Evolutionary conservation across 2,797 vertebrate genomes (phyloP).

Genomic region (Takifugu ocellatus): DNA sequence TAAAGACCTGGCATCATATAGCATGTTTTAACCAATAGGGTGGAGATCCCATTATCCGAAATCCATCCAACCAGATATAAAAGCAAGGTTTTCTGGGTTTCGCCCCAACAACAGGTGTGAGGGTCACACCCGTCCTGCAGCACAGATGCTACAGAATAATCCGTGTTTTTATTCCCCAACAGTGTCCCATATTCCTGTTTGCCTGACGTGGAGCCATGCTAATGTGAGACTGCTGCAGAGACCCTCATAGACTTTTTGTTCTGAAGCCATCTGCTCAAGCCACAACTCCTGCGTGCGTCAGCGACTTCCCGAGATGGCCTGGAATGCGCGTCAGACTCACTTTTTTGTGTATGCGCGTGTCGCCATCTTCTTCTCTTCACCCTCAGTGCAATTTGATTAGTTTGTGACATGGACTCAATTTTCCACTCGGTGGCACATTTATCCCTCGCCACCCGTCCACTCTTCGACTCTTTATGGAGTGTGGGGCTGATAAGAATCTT

Average conservation of each 20-base stretch:
- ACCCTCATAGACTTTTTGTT: constrained; percentile 41
- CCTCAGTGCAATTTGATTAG: constrained; percentile 69
- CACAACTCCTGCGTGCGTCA: constrained; percentile 50
- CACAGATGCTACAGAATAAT: constrained; percentile 20
- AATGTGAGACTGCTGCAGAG: constrained; percentile 31
- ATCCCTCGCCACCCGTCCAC: constrained; percentile 21
- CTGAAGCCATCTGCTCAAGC: constrained; percentile 58
- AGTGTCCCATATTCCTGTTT: constrained; percentile 40
- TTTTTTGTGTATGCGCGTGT: constrained; percentile 8
- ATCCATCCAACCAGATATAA: constrained; percentile 43
- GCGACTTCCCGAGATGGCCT: constrained; percentile 49
- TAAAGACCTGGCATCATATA: constrained; percentile 36
- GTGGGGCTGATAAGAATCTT: constrained; percentile 57
- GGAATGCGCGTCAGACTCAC: constrained; percentile 41
- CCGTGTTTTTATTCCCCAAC: constrained; percentile 35
- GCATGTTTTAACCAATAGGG: constrained; percentile 45
- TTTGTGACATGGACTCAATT: constrained; percentile 75
- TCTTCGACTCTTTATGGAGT: constrained; percentile 51
- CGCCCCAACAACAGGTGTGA: constrained; percentile 21
- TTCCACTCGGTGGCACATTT: constrained; percentile 71
- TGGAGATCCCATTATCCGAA: constrained; percentile 11
- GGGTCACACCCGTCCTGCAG: constrained; percentile 27
- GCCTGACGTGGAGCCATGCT: constrained; percentile 34
- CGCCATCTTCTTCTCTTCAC: constrained; percentile 40
- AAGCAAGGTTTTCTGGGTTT: constrained; percentile 55